These are phyloP conservation scores for Forbesichthys papilliferus DNA, from an alignment of 2,113 vertebrate species.

Conservation along the genomic window DNA sequence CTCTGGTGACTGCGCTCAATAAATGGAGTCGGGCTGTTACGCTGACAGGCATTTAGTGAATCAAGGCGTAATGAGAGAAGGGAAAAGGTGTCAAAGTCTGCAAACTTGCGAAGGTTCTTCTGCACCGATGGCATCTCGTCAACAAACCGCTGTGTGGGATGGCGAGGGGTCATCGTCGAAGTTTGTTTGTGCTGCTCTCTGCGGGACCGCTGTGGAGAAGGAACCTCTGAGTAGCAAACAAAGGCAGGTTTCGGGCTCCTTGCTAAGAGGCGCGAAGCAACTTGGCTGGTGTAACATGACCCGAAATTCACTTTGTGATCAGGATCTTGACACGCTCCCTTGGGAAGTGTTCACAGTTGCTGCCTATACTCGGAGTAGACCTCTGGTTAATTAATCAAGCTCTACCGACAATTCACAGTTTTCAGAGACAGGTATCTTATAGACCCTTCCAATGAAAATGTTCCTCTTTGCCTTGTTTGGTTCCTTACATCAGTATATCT, in stretches of 20 bases:
- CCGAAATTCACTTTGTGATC: too few species aligned
- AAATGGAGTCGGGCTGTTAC: constrained; percentile 15
- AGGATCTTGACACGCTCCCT: too few species aligned
- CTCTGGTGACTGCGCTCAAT: constrained; percentile 39
- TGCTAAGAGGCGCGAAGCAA: too few species aligned
- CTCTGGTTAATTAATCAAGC: too few species aligned
- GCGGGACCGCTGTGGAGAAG: constrained; percentile 31
- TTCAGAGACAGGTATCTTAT: constrained; percentile 55
- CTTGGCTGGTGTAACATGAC: too few species aligned
- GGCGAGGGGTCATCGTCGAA: constrained; percentile 6
- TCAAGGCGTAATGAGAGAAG: constrained; percentile 17
- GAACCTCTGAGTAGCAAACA: constrained; percentile 17
- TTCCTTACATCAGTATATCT: too few species aligned
- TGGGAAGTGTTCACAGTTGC: too few species aligned
- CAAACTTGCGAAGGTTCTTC: constrained; percentile 15
- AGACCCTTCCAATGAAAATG: constrained; percentile 16
- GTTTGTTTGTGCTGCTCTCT: constrained; percentile 59
- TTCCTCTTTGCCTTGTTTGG: not conserved
- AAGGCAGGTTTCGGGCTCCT: too few species aligned
- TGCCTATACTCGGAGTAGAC: too few species aligned
- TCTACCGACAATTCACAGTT: too few species aligned
- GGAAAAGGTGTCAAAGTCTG: constrained; percentile 25
- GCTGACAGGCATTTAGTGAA: constrained; percentile 36
- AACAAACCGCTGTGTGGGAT: not conserved
- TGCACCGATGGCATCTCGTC: constrained; percentile 3